Evolutionary conservation across 2,888 invertebrate species (phyloP), one percentile per base, ranked within the genome.

Genomic region (Eupithecia centaureata): DNA sequence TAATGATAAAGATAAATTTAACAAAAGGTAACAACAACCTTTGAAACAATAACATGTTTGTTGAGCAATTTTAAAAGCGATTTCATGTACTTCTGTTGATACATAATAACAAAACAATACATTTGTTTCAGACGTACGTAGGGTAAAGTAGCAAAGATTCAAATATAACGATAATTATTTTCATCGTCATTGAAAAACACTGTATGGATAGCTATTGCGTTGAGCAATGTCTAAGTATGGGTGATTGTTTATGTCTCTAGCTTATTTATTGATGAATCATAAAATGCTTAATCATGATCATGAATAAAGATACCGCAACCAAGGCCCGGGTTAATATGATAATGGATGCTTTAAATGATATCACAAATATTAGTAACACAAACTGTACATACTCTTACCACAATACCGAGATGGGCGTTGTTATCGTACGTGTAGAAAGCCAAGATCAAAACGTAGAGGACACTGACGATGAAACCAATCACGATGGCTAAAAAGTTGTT

Each of bases 401-500:
- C 89, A 1, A 81, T 81, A 32, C 81, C 81, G 8, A 90, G 82
- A 27, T 86, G 71, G 0, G 87, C 84, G 72, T 86, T 84, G 22
- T 81, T 82, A 10, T 80, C 70, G 67, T 92, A 92, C 0, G 92
- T 90, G 69, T 88, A 86, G 72, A 92, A 86, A 0, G 88, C 87
- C 57, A 86, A 85, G 25, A 90, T 86, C 8, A 91, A 73, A 1
- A 97, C 88, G 81, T 98, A 96, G 42, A 95, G 93, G 0, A 94
- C 72, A 54, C 96, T 96, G 15, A 96, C 95, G 0, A 96, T 86
- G 1, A 95, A 73, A 0, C 97, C 98, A 61, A 97, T 90, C 28
- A 96, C 80, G 30, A 96, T 94, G 0, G 96, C 96, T 71, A 96
- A 92, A 71, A 95, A 94, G 82, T 96, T 96, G 81, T 96, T 95